Evolutionary conservation across 2,888 invertebrate species (phyloP).

Genomic region (Meteorus cinctellus): DNA sequence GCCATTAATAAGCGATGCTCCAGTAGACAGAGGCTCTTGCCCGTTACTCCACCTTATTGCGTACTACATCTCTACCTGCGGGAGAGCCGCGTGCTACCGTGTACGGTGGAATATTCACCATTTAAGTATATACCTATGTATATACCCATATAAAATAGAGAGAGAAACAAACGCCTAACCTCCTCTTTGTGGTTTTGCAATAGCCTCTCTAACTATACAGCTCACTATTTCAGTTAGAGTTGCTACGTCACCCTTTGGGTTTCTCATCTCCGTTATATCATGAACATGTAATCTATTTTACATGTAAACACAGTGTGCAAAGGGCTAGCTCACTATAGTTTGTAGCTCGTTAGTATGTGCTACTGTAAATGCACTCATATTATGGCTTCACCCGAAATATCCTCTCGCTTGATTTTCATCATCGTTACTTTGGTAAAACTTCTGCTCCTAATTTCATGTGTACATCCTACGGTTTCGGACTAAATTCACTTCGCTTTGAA

Average conservation of each 20-base stretch:
- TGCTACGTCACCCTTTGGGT: neutral
- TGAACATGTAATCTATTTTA: neutral
- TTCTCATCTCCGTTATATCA: neutral
- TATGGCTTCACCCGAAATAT: neutral
- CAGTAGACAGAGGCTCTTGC: conserved; percentile 40
- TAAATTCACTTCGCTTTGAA: too few species aligned
- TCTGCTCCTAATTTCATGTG: neutral
- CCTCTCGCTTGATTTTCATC: neutral
- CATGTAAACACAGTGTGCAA: neutral
- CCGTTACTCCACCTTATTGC: conserved; percentile 45
- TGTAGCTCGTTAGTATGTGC: neutral
- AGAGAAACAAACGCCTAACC: neutral
- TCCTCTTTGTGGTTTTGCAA: conserved; percentile 25
- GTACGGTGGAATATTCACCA: neutral
- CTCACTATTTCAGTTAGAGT: neutral
- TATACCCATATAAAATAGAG: neutral
- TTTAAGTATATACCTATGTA: neutral
- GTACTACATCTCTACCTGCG: conserved; percentile 36
- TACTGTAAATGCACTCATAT: neutral
- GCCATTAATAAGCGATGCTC: conserved; percentile 45
- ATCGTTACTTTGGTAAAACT: neutral
- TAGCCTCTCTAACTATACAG: neutral
- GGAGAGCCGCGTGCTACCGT: conserved; percentile 17
- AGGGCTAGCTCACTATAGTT: neutral
- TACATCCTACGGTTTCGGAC: neutral